A percentile compares a stretch with the other conserved stretches of the same genome.
These are phyloP conservation scores for Linyphia triangularis DNA, from an alignment of 2,888 invertebrate species.

Conservation along the genomic window DNA sequence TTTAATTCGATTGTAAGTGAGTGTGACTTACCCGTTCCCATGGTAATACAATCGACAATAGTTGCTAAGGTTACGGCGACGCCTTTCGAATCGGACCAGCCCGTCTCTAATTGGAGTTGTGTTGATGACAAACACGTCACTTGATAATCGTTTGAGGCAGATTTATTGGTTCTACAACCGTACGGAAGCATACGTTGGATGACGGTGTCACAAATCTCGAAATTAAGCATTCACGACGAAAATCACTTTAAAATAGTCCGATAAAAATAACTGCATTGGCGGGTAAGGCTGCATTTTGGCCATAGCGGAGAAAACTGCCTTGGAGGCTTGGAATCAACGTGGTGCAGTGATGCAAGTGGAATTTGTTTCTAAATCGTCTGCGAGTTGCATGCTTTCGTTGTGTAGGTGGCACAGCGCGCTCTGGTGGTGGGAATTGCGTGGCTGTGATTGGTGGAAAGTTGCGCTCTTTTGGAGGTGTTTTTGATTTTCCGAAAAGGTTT, in stretches of 20 bases:
- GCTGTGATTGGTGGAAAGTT: slow-evolving; percentile 66
- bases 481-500: no score
- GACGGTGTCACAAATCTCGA: neutral
- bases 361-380: slow-evolving; percentile 21
- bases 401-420: slow-evolving; percentile 9
- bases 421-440: neutral
- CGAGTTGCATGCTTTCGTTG: neutral
- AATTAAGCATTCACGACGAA: slow-evolving; percentile 22
- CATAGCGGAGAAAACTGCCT: neutral
- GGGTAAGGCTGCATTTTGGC: slow-evolving; percentile 23
- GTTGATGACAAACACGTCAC: slow-evolving; percentile 60
- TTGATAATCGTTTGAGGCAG: slow-evolving; percentile 48
- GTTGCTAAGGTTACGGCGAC: slow-evolving; percentile 71
- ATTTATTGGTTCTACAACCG: slow-evolving; percentile 15
- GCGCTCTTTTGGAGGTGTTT: slow-evolving; percentile 64
- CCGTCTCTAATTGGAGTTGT: slow-evolving; percentile 41
- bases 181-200: slow-evolving; percentile 61
- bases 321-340: neutral
- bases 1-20: neutral
- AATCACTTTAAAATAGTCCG: neutral
- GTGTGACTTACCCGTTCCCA: slow-evolving; percentile 68
- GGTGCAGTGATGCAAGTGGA: neutral
- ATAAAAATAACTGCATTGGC: neutral
- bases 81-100: slow-evolving; percentile 45
- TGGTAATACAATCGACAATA: slow-evolving; percentile 66